Evolutionary conservation across 2,888 invertebrate species (phyloP), one percentile per base, ranked within the genome.

Genomic region (Conchocele bisecta): DNA sequence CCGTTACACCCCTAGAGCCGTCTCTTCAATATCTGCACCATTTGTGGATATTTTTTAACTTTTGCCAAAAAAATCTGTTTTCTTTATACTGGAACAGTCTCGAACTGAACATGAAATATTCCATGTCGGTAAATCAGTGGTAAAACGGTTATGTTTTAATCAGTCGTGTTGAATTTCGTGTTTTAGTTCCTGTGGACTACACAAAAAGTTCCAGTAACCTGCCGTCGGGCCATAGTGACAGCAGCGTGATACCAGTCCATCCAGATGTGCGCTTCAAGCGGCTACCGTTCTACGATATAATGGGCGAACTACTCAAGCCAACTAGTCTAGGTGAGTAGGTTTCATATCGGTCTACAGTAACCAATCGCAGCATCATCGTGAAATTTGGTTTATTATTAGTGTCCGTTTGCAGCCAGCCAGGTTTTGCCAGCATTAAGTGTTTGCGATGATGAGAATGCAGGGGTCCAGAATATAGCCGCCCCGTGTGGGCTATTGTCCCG

Each of bases 181-280:
- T 60, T 50, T 22, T 56, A 71, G 72, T 68, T 57, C 74, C 69
- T 20, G 68, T 71, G 29, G 75, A 71, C 44, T 69, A 66, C 65
- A 68, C 59, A 37, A 75, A 72, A n/a, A n/a, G n/a, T n/a, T n/a
- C n/a, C 29, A 20, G 29, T 20, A 28, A 42, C 13, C 26, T n/a
- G 5, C 15, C 64, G 9, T 31, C 61, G 15, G 26, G 31, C 7
- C 61, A 61, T 61, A 24, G 35, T 11, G 59, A 71, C 26, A 35
- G 51, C 33, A 51, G 33, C 35, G 51, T 33, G 3, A 51, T 88
- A 44, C 97, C 97, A 6, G 95, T 97, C 58, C 96, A 97, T 91
- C 97, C 98, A 0, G 97, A 98, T 91, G 97, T 98, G n/a, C 94
- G 94, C 88, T 94, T 98, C 83, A 97, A 96, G 89, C 94, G 94